These are phyloP conservation scores for Platichthys stellatus DNA, from an alignment of 2,113 vertebrate species.

Conservation along the genomic window DNA sequence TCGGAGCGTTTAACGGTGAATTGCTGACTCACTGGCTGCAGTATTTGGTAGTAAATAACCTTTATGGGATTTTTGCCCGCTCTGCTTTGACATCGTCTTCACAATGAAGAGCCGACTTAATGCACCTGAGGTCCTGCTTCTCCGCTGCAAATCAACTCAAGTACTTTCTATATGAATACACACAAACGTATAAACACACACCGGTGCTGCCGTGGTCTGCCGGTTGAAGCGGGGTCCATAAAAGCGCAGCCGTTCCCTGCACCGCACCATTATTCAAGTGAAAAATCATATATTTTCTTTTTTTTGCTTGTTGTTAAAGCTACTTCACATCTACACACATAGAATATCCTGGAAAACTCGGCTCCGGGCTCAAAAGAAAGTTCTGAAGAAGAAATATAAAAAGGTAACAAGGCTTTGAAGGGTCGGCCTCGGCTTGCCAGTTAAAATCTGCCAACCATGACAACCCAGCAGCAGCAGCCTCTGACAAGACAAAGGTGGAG, in stretches of 20 bases:
- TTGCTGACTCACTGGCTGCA: slow-evolving; percentile 28
- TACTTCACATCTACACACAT: slow-evolving; percentile 26
- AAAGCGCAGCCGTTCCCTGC: slow-evolving; percentile 4
- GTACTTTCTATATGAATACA: neutral
- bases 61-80: slow-evolving; percentile 34
- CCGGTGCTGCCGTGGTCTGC: neutral
- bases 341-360: slow-evolving; percentile 17
- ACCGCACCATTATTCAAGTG: slow-evolving; percentile 23
- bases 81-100: slow-evolving; percentile 19
- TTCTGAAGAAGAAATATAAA: slow-evolving; percentile 7
- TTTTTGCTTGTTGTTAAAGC: slow-evolving; percentile 33
- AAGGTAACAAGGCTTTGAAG: slow-evolving; percentile 25
- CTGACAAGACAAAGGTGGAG: slow-evolving; percentile 12
- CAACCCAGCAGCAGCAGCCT: slow-evolving; percentile 22
- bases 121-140: slow-evolving; percentile 18
- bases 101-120: slow-evolving; percentile 33
- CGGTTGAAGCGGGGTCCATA: slow-evolving; percentile 20
- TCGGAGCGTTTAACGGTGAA: slow-evolving; percentile 30
- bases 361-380: slow-evolving; percentile 22
- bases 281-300: slow-evolving; percentile 12
- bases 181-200: neutral
- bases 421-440: slow-evolving; percentile 6
- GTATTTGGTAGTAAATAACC: slow-evolving; percentile 40
- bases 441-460: slow-evolving; percentile 28
- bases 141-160: slow-evolving; percentile 39